phyloP scores from a whole-genome alignment of 2,888 invertebrate genomes.

The Drosophila subquinaria region DNA sequence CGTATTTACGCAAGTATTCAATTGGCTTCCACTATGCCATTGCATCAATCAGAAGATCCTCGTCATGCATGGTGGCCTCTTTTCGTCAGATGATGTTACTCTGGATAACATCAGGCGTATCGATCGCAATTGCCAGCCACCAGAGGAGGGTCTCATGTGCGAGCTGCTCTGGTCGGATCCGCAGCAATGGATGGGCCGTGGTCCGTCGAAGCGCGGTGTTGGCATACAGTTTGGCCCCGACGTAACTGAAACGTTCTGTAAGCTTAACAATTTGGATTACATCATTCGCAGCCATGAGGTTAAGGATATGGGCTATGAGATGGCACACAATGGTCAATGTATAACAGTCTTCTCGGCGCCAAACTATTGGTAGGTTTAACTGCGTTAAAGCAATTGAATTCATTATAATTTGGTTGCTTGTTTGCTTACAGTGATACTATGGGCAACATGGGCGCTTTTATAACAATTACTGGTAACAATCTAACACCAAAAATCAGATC shows the following conservation, averaged over 20 bases:
- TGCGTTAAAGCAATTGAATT: neutral
- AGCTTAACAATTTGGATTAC: conserved; percentile 95
- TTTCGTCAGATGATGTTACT: conserved; percentile 96
- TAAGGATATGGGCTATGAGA: conserved; percentile 97
- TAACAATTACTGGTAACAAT: conserved; percentile 96
- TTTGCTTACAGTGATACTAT: conserved; percentile 94
- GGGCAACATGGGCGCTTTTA: conserved; percentile 99
- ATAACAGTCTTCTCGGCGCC: conserved; percentile 99
- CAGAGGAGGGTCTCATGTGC: conserved; percentile 99
- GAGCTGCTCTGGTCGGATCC: conserved; percentile 99
- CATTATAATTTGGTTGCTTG: neutral
- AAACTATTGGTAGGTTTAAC: conserved; percentile 95
- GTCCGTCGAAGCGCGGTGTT: conserved; percentile 98
- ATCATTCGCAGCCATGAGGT: conserved; percentile 99
- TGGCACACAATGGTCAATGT: conserved; percentile 97
- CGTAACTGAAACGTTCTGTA: conserved; percentile 94
- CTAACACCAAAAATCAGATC: conserved; percentile 95
- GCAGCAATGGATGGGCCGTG: conserved; percentile 94
- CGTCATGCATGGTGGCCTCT: conserved; percentile 99
- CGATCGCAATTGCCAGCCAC: conserved; percentile 97
- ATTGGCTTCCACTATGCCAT: conserved; percentile 98
- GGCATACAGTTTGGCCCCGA: conserved; percentile 99
- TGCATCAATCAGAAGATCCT: conserved; percentile 93
- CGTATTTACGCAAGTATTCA: conserved; percentile 99
- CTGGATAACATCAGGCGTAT: conserved; percentile 95